phyloP scores from a whole-genome alignment of 2,113 vertebrate genomes.

The Rattus norvegicus region GRCr8 NC_086020.1:67992001-67992500 shows the following conservation, averaged over 20 bases:
- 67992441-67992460: neutral
- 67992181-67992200: neutral
- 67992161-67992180: neutral
- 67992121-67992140: neutral
- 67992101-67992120: neutral
- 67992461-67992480: neutral
- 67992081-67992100: neutral
- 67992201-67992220: neutral
- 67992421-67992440: neutral
- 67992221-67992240: neutral
- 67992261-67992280: neutral
- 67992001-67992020: neutral
- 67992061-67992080: neutral
- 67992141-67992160: neutral
- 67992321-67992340: neutral
- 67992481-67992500: neutral
- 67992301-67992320: neutral
- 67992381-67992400: neutral
- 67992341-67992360: neutral
- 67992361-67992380: neutral
- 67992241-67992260: neutral
- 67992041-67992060: neutral
- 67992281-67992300: neutral
- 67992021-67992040: neutral
- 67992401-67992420: neutral